Base-by-base conservation (phyloP, 2,113 vertebrate genomes). In the Puffinus mauretanicus region DNA sequence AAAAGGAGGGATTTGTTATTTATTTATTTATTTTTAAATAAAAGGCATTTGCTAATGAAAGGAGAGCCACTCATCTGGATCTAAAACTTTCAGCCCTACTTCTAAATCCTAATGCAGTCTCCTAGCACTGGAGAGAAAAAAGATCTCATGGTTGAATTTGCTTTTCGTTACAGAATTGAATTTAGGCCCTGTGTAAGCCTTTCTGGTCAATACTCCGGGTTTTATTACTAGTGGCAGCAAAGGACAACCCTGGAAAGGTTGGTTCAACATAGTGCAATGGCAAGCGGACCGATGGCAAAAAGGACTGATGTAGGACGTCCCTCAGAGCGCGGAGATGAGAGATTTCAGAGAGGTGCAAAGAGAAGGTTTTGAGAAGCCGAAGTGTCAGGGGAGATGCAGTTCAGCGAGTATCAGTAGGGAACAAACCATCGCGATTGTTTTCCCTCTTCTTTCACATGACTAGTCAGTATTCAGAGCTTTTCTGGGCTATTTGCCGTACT, bases 21-120 rank as follows among this genome's bases (percentile, higher is more conserved):
- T 94, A 86, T 75, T 89, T 89, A 73, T 70, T 91, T 91, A 67
- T 73, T 83, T 79, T 47, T 24, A 88, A 93, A 84, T 84, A 91
- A 91, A 96, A 94, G 60, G n/a, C 38, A 49, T 81, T 84, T 1
- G 3, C 49, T 95, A 96, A 93, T 77, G 81, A 95, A 94, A 72
- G 49, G 27, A 94, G 58, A 75, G 27, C 11, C 69, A 44, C 44
- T 88, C 4, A 0, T 58, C 78, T 75, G 84, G 26, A 91, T 90
- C 78, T 72, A 73, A 94, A 94, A 80, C 66, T 94, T 95, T 25
- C 87, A 91, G 38, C 38, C 47, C 67, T 72, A 40, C 73, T 86
- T 92, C 81, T 26, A 88, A 92, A 88, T 46, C n/a, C 36, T 85
- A 51, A 51, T n/a, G 49, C 70, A 82, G 64, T 47, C 83, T 88